phyloP scores from a whole-genome alignment of 2,888 invertebrate species.

The Drosophila limbata region DNA sequence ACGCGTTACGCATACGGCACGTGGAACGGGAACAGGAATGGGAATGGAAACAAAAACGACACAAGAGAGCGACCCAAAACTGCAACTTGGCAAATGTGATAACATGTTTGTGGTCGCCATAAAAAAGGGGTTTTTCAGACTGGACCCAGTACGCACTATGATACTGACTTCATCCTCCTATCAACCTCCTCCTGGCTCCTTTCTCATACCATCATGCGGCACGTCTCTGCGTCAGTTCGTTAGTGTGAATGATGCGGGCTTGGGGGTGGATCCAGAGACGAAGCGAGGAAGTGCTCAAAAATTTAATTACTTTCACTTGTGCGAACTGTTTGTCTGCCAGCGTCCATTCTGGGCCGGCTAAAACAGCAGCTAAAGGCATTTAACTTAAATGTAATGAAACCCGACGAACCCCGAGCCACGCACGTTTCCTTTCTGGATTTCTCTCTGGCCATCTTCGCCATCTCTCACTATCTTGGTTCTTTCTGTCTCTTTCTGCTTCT shows the following conservation, averaged over 20 bases:
- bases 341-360: conserved; percentile 23
- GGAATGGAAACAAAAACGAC: conserved; percentile 14
- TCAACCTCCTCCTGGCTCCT: background rate
- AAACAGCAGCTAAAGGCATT: conserved; percentile 67
- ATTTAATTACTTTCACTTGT: conserved; percentile 80
- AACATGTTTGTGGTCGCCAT: conserved; percentile 74
- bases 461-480: conserved; percentile 7
- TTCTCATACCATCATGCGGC: conserved; percentile 26
- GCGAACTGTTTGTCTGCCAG: conserved; percentile 69
- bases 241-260: conserved; percentile 63
- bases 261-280: conserved; percentile 5
- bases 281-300: conserved; percentile 54
- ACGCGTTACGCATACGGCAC: conserved; percentile 57
- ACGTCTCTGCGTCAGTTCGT: conserved; percentile 67
- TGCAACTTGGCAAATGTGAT: conserved; percentile 69
- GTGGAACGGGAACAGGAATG: conserved; percentile 11
- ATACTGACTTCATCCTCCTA: no score
- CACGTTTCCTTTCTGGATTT: conserved; percentile 49
- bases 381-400: conserved; percentile 77
- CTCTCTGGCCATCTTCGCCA: background rate
- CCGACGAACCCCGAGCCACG: conserved; percentile 51
- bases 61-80: conserved; percentile 34
- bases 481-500: background rate
- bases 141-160: conserved; percentile 33
- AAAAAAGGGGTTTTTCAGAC: conserved; percentile 55